phyloP scores from a whole-genome alignment of 2,888 invertebrate species.

The Meiosimyza platycephala region DNA sequence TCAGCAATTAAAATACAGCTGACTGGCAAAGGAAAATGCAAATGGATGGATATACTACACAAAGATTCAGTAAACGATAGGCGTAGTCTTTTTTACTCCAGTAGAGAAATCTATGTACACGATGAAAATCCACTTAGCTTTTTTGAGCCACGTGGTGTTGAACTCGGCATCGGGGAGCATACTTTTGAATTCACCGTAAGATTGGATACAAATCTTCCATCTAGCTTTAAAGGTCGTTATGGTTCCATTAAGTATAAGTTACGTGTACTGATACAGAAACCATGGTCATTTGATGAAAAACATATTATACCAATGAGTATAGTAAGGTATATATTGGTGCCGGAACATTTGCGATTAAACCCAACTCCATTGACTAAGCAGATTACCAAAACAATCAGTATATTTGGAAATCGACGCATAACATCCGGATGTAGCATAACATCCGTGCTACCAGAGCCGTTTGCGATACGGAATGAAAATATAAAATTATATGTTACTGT shows the following conservation, averaged over 20 bases:
- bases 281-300: conserved; percentile 66
- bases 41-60: conserved; percentile 65
- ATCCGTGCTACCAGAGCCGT: conserved; percentile 59
- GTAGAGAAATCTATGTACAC: conserved; percentile 64
- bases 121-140: conserved; percentile 58
- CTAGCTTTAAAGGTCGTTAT: conserved; percentile 62
- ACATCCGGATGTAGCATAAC: too few relatives aligned
- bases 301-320: conserved; percentile 63
- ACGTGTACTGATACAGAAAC: conserved; percentile 63
- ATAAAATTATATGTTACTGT: conserved; percentile 63
- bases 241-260: conserved; percentile 67
- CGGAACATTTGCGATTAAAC: conserved; percentile 51
- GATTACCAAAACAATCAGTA: conserved; percentile 61
- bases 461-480: conserved; percentile 61
- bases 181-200: conserved; percentile 60
- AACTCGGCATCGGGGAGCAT: conserved; percentile 61
- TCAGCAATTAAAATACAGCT: conserved; percentile 65
- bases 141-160: conserved; percentile 64
- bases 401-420: conserved; percentile 65
- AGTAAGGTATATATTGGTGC: conserved; percentile 59
- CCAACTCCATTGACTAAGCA: conserved; percentile 58
- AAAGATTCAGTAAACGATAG: conserved; percentile 61
- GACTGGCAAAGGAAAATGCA: conserved; percentile 66
- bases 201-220: conserved; percentile 60
- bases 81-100: conserved; percentile 63